Conservation (phyloP, 2,888 invertebrate species). For the Caenorhabditis zanzibari region DNA sequence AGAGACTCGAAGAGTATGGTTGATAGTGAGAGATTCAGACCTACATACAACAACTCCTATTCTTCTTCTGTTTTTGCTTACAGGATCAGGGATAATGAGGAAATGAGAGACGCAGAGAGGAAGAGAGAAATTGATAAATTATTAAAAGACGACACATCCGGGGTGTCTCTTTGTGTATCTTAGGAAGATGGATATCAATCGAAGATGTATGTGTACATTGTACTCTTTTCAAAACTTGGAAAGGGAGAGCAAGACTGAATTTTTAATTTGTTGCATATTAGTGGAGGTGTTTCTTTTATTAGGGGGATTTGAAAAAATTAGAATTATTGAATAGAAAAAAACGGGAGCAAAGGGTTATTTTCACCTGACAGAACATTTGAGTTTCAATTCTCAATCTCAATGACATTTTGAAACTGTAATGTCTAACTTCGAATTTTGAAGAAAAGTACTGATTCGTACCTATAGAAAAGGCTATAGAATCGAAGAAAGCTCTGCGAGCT, state of each 20-base stretch:
- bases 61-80: conserved; percentile 40
- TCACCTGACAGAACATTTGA: too few species aligned
- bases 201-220: conserved; percentile 31
- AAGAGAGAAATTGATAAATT: conserved; percentile 55
- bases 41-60: conserved; percentile 18
- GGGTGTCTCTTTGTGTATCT: conserved; percentile 38
- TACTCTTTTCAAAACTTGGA: conserved; percentile 4
- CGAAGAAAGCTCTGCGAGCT: too few species aligned
- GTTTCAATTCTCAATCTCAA: too few species aligned
- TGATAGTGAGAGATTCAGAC: conserved; percentile 47
- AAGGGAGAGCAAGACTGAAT: conserved; percentile 10
- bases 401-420: too few species aligned
- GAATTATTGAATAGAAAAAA: too few species aligned
- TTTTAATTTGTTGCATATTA: not conserved
- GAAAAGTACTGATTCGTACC: too few species aligned
- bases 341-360: too few species aligned
- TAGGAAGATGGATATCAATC: conserved; percentile 46
- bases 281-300: too few species aligned
- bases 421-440: too few species aligned
- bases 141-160: conserved; percentile 54
- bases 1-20: conserved; percentile 29
- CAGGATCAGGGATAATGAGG: conserved; percentile 5
- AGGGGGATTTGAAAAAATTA: too few species aligned
- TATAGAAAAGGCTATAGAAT: too few species aligned
- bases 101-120: conserved; percentile 11